These are phyloP conservation scores for Drosophila paranaensis DNA, from an alignment of 2,888 invertebrate genomes.

Conservation along the genomic window DNA sequence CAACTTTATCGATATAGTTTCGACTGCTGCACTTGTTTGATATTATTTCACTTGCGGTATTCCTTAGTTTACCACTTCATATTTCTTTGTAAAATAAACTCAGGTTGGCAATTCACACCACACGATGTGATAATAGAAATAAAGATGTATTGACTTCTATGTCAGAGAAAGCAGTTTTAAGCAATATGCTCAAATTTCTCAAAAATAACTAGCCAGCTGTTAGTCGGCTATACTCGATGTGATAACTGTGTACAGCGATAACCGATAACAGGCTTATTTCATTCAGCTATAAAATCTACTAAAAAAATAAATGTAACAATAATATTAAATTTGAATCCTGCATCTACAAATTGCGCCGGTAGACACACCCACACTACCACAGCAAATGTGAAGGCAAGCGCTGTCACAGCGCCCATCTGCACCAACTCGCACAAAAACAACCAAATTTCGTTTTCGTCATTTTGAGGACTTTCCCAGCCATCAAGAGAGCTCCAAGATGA, in stretches of 20 bases:
- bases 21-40: not conserved
- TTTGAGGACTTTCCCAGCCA: slow-evolving; percentile 15
- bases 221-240: slow-evolving; percentile 1
- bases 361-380: not conserved
- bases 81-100: not conserved
- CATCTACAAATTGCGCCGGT: not conserved
- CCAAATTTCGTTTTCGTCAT: not conserved
- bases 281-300: slow-evolving; percentile 22
- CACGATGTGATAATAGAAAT: not conserved
- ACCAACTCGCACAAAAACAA: slow-evolving; percentile 15
- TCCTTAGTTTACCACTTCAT: not conserved
- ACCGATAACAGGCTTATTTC: slow-evolving; percentile 28
- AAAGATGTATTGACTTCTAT: not conserved
- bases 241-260: slow-evolving; percentile 23
- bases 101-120: not conserved
- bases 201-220: not conserved
- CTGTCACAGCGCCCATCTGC: slow-evolving; percentile 29
- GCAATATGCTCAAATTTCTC: not conserved
- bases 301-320: slow-evolving; percentile 16
- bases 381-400: slow-evolving; percentile 52
- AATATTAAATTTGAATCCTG: not conserved
- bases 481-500: slow-evolving; percentile 84
- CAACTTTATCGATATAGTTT: slow-evolving; percentile 21
- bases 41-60: slow-evolving; percentile 1
- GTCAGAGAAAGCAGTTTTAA: not conserved